Evolutionary conservation across 2,888 invertebrate species (phyloP), one percentile per base, ranked within the genome.

Genomic region (Ectropis crepuscularia): DNA sequence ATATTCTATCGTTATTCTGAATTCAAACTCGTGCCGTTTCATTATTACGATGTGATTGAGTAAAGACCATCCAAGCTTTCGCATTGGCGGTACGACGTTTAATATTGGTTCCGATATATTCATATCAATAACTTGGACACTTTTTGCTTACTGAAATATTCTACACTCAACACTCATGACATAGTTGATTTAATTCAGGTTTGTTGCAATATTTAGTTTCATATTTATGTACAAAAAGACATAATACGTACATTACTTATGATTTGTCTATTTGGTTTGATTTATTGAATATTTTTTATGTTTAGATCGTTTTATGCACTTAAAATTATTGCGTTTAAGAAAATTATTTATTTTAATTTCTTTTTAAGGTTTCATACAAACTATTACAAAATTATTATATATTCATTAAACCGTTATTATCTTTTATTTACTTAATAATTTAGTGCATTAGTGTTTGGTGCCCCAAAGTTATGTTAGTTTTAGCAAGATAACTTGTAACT

Each of bases 341-440:
- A 71, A 63, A 57, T 63, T 55, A 66, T 64, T 61, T 66, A 65
- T 65, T 69, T 64, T 61, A 63, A 65, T 65, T 69, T 46, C 53
- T 60, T 61, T 63, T 51, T 64, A 71, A 66, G 45, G 12, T 71
- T 69, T 72, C 63, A 70, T 69, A 61, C 65, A 46, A 51, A n/a
- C n/a, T n/a, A 68, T 62, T 58, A 57, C 45, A 12, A 46, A 46
- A 38, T 46, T 42, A 42, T 43, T 43, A 43, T 43, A 68, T 61
- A 63, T 67, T 53, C 57, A 64, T 63, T 67, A 57, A 64, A 62
- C 65, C 59, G 53, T 60, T 54, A 28, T 53, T 58, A 67, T 55
- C 16, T 11, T 63, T 11, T 46, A 43, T 53, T 12, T 59, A 59
- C 63, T 59, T 59, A 59, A 60, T 60, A 28, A 63, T 54, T 49